Evolutionary conservation across 2,797 vertebrate species (phyloP).

Genomic region (Gallinago stenura): DNA sequence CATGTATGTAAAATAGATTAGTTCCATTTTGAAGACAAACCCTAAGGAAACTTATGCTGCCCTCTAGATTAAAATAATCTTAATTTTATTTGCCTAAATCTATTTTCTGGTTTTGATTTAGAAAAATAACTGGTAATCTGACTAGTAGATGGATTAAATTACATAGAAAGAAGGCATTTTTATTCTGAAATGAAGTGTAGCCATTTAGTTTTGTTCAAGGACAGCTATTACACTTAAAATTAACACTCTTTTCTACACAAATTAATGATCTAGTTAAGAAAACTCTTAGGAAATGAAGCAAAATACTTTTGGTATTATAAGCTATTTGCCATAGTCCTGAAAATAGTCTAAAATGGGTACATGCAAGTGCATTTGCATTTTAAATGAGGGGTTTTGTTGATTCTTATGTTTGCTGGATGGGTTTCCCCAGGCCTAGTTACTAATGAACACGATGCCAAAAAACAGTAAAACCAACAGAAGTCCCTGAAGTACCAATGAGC

Average conservation of each 20-base stretch:
- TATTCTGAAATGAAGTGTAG: neutral
- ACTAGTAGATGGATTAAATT: neutral
- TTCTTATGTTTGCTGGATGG: neutral
- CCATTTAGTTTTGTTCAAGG: neutral
- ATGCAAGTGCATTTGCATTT: neutral
- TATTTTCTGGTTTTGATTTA: neutral
- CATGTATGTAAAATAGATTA: neutral
- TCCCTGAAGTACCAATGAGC: neutral
- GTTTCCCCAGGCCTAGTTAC: neutral
- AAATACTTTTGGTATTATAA: neutral
- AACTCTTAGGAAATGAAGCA: neutral
- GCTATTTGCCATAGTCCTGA: neutral
- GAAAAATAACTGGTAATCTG: neutral
- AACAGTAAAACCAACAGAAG: conserved; percentile 1
- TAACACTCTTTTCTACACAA: neutral
- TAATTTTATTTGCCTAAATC: neutral
- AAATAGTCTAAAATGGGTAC: neutral
- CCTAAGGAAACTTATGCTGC: neutral
- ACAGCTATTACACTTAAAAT: neutral
- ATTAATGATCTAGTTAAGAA: neutral
- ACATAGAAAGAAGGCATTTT: neutral
- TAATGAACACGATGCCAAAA: neutral
- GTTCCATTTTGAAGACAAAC: neutral
- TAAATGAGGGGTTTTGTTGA: neutral
- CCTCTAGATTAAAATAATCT: neutral